Evolutionary conservation across 2,888 invertebrate genomes (phyloP).

Genomic region (Frankliniella fusca): DNA sequence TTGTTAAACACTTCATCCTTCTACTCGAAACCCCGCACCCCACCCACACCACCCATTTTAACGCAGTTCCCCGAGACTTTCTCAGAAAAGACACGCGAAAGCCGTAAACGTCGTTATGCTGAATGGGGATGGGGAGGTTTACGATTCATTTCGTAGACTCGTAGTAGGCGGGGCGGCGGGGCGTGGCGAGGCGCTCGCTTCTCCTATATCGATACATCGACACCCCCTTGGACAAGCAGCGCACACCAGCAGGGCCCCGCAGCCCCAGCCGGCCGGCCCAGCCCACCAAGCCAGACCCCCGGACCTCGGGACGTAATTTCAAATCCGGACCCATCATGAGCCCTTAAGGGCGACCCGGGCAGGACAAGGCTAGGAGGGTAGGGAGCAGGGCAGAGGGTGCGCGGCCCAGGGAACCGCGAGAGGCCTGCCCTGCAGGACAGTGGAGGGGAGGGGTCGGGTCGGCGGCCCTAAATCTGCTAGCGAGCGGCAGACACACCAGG

Average conservation of each 20-base stretch:
- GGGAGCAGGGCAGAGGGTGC: not conserved
- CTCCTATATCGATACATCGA: too few relatives aligned
- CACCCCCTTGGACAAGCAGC: not conserved
- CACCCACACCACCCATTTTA: too few relatives aligned
- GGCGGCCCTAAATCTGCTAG: not conserved
- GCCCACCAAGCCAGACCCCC: not conserved
- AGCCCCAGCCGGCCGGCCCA: not conserved
- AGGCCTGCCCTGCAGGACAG: not conserved
- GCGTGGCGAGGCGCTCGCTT: too few relatives aligned
- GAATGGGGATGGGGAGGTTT: too few relatives aligned
- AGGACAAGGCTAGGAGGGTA: not conserved
- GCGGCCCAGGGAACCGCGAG: not conserved
- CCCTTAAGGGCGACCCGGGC: conserved; percentile 14
- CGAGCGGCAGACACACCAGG: not conserved
- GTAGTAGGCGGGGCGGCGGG: too few relatives aligned
- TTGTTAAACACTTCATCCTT: too few relatives aligned
- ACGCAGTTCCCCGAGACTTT: too few relatives aligned
- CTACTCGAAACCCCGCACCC: too few relatives aligned
- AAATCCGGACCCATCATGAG: conserved; percentile 17
- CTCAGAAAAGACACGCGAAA: too few relatives aligned
- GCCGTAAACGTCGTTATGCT: too few relatives aligned
- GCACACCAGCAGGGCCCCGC: not conserved
- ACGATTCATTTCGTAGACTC: too few relatives aligned
- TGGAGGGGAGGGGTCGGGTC: not conserved
- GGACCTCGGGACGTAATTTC: not conserved